phyloP scores from a whole-genome alignment of 30 jellyfish, hydroid and myxozoan genomes.

The Aurelia aurita region DNA sequence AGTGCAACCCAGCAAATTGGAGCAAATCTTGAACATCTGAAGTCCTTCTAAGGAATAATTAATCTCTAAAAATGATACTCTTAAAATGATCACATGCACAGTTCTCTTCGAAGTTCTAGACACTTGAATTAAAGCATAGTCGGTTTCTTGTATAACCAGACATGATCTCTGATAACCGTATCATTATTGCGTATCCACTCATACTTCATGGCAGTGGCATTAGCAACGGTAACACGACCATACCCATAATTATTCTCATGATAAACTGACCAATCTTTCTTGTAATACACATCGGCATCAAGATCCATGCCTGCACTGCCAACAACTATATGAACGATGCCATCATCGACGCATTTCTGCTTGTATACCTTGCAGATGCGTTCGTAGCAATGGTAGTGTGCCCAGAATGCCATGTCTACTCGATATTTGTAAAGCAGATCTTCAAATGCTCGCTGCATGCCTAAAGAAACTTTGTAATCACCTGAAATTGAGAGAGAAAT shows the following conservation, averaged over 20 bases:
- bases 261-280: slow-evolving; percentile 75
- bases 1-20: too few relatives aligned
- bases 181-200: slow-evolving; percentile 85
- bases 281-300: slow-evolving; percentile 63
- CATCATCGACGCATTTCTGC: slow-evolving; percentile 83
- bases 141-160: slow-evolving; percentile 63
- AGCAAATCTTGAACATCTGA: too few relatives aligned
- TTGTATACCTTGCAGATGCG: slow-evolving; percentile 88
- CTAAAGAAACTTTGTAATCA: slow-evolving; percentile 71
- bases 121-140: too few relatives aligned
- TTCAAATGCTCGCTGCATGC: slow-evolving; percentile 84
- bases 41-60: too few relatives aligned
- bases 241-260: slow-evolving; percentile 81
- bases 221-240: slow-evolving; percentile 90
- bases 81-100: too few relatives aligned
- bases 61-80: too few relatives aligned
- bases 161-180: slow-evolving; percentile 63
- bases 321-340: slow-evolving; percentile 79
- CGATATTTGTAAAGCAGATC: slow-evolving; percentile 79
- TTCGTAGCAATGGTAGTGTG: slow-evolving; percentile 96
- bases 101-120: too few relatives aligned
- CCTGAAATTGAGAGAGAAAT: slow-evolving; percentile 26
- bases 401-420: slow-evolving; percentile 96
- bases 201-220: slow-evolving; percentile 71
- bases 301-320: slow-evolving; percentile 89